Evolutionary conservation across 2,113 vertebrate species (phyloP).

Genomic region (Phrynocephalus versicolor): DNA sequence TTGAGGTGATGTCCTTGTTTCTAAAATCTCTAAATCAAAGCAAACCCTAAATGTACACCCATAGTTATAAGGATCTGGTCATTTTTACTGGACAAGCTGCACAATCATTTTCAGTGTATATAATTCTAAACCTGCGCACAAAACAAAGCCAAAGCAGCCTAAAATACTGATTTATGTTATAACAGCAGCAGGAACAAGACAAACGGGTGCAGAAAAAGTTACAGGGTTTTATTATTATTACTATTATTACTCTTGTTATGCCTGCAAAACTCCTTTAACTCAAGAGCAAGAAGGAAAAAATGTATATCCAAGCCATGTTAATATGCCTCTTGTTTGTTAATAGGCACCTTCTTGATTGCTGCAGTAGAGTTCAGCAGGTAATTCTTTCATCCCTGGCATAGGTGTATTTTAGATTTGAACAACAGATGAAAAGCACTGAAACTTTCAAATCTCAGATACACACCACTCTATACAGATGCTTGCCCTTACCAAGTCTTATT

Average conservation of each 20-base stretch:
- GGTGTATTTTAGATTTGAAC: background rate
- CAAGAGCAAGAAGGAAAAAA: background rate
- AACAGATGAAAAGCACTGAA: background rate
- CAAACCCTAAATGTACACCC: conserved; percentile 33
- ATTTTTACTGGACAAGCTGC: conserved; percentile 51
- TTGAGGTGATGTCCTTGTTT: conserved; percentile 51
- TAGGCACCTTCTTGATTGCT: background rate
- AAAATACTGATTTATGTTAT: conserved; percentile 15
- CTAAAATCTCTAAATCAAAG: conserved; percentile 57
- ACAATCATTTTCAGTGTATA: conserved; percentile 43
- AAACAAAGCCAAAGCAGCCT: conserved; percentile 20
- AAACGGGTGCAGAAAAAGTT: background rate
- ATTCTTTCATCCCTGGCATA: background rate
- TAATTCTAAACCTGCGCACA: conserved; percentile 52
- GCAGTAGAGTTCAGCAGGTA: background rate
- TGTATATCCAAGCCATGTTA: background rate
- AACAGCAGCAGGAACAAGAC: background rate
- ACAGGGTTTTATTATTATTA: background rate
- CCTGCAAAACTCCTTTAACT: background rate
- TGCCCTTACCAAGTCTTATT: background rate
- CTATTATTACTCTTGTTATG: background rate
- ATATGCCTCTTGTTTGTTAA: background rate
- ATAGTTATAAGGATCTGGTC: conserved; percentile 45
- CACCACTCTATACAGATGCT: background rate
- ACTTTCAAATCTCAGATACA: background rate